Conservation (phyloP, 2,888 invertebrate genomes). For the Zhuqinia jingwanae region DNA sequence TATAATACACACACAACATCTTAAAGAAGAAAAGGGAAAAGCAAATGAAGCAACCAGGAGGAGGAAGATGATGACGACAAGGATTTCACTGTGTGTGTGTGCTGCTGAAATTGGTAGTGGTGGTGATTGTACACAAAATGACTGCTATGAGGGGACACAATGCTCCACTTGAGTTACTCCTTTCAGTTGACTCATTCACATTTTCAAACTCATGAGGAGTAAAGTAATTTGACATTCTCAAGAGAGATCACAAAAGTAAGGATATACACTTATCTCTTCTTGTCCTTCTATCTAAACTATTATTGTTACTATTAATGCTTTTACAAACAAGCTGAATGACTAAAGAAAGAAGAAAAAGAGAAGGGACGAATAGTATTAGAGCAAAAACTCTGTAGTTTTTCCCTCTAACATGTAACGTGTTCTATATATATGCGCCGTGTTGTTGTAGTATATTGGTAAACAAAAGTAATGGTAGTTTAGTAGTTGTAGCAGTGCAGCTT, state of each 20-base stretch:
- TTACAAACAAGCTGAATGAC: conserved; percentile 30
- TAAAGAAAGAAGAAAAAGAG: neutral
- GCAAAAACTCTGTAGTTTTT: neutral
- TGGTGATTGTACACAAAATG: conserved; percentile 65
- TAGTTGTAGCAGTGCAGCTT: too few relatives aligned
- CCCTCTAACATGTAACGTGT: neutral
- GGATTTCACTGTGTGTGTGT: conserved; percentile 9
- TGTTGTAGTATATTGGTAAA: too few relatives aligned
- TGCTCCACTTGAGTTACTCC: conserved; percentile 65
- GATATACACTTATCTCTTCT: conserved; percentile 55
- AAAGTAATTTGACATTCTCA: conserved; percentile 71
- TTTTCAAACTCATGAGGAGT: conserved; percentile 66
- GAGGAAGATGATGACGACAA: conserved; percentile 29
- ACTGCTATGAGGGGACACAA: conserved; percentile 58
- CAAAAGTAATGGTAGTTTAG: too few relatives aligned
- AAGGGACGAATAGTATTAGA: neutral
- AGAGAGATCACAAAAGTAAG: conserved; percentile 67
- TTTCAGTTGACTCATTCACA: conserved; percentile 67
- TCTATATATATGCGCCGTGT: too few relatives aligned
- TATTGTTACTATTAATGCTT: conserved; percentile 58
- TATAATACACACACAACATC: too few relatives aligned
- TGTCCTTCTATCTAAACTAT: conserved; percentile 52
- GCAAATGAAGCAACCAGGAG: neutral
- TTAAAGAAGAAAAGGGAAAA: neutral
- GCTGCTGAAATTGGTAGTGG: conserved; percentile 52